Conservation (phyloP, 2,888 invertebrate genomes). For the Xestoiulus laeticollis region DNA sequence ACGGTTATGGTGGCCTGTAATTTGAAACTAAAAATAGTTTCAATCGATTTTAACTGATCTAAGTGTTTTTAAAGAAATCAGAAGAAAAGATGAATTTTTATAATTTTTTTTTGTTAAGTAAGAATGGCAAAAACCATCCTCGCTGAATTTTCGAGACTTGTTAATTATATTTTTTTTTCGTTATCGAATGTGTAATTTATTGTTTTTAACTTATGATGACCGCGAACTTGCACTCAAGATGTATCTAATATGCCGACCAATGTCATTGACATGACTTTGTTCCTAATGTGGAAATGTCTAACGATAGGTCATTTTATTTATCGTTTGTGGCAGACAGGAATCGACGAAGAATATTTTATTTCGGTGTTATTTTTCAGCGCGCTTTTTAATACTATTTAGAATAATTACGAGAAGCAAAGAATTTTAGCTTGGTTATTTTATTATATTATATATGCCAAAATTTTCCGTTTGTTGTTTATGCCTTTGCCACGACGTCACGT, state of each 20-base stretch:
- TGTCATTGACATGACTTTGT: conserved; percentile 16
- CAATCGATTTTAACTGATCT: background rate
- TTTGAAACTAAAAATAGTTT: background rate
- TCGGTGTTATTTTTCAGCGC: conserved; percentile 44
- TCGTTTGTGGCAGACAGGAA: conserved; percentile 49
- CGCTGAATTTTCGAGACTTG: background rate
- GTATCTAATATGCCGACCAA: conserved; percentile 44
- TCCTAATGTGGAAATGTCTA: background rate
- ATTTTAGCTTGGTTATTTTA: conserved; percentile 2
- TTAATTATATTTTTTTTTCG: conserved; percentile 16
- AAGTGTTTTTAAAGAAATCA: background rate
- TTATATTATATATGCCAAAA: background rate
- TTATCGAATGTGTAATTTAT: conserved; percentile 21
- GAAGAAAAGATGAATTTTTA: conserved; percentile 8
- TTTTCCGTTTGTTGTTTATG: background rate
- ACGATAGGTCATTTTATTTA: conserved; percentile 36
- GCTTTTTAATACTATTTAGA: conserved; percentile 31
- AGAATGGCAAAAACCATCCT: background rate
- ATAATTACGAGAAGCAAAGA: background rate
- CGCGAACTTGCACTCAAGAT: conserved; percentile 45
- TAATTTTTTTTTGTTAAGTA: background rate
- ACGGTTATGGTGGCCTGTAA: background rate
- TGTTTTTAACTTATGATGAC: conserved; percentile 16
- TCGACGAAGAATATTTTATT: conserved; percentile 51
- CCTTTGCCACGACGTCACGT: background rate